Conservation (phyloP, 2,888 invertebrate species). For the Bellardia bayeri region DNA sequence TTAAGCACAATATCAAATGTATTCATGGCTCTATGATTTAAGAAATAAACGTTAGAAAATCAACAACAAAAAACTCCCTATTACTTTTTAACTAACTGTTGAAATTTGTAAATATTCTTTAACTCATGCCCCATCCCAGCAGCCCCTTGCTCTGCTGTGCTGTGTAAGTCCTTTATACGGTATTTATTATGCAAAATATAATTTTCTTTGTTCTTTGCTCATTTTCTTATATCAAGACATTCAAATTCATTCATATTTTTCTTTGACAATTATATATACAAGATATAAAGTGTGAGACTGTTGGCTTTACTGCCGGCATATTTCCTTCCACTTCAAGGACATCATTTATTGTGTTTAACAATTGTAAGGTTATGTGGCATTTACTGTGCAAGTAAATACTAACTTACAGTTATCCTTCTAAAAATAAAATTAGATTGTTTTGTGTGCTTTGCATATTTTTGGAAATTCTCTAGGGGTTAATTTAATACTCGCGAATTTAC, state of each 20-base stretch:
- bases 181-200: constrained; percentile 74
- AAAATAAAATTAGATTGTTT: constrained; percentile 31
- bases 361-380: constrained; percentile 50
- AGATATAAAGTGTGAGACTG: background rate
- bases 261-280: constrained; percentile 68
- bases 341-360: constrained; percentile 62
- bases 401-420: constrained; percentile 25
- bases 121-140: constrained; percentile 21
- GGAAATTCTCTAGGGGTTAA: constrained; percentile 74
- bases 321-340: constrained; percentile 56
- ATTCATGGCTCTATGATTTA: constrained; percentile 25
- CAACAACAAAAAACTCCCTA: constrained; percentile 11
- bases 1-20: constrained; percentile 37
- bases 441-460: constrained; percentile 49
- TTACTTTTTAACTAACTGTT: constrained; percentile 64
- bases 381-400: constrained; percentile 24
- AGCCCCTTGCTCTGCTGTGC: background rate
- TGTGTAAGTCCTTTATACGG: constrained; percentile 19
- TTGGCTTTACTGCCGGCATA: constrained; percentile 15
- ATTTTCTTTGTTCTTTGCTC: constrained; percentile 66
- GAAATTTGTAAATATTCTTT: constrained; percentile 52
- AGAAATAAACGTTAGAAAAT: constrained; percentile 8
- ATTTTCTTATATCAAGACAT: constrained; percentile 53
- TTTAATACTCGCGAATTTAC: constrained; percentile 75
- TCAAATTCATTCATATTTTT: constrained; percentile 56